Base-by-base conservation (phyloP, 1,140 invertebrate species). In the Mylabris phalerata region DNA sequence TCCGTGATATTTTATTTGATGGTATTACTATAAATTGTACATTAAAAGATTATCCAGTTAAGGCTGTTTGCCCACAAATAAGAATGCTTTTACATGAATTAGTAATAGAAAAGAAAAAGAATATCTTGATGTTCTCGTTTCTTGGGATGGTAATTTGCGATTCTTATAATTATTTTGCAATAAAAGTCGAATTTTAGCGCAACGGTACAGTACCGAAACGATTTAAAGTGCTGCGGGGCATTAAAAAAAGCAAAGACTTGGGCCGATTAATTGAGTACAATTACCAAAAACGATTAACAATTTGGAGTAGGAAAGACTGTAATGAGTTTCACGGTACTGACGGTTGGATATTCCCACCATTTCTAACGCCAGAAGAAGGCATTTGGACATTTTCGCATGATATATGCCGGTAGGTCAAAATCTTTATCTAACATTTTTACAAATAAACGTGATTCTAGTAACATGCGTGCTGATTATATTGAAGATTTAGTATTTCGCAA, bases 331-430 rank as follows among this genome's bases (percentile, higher is more conserved):
- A 80, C 9, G 89, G 89, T 2, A 88, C 86, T 0, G 89, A 92
- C 67, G 82, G 85, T 0, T 88, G 87, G 0, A 82, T 91, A 4
- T 91, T 90, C 71, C 79, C 87, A 3, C 87, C 89, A 0, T 82
- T 82, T 58, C 71, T 86, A 11, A 60, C 52, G 9, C 59, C 62
- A 47, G 77, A 80, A 13, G 81, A 83, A 42, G 77, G 80, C 3
- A 66, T 87, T 5, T 75, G 80, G 55, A 82, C 84, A 0, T 88
- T 82, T 64, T 77, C 82, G 2, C 75, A 80, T 0, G 84, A 86
- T 67, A 64, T 90, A 6, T 90, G 87, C 73, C 80, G 87, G 78
- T 81, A 32, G 7, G 32, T 3, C 32, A 2, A 19, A 19, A 19
- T 19, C 19, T 19, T 19, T 1, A 1, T 19, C 19, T 19, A 19